Evolutionary conservation across 2,797 vertebrate species (phyloP), one percentile per base, ranked within the genome.

Genomic region (Amphiprion clarkii): DNA sequence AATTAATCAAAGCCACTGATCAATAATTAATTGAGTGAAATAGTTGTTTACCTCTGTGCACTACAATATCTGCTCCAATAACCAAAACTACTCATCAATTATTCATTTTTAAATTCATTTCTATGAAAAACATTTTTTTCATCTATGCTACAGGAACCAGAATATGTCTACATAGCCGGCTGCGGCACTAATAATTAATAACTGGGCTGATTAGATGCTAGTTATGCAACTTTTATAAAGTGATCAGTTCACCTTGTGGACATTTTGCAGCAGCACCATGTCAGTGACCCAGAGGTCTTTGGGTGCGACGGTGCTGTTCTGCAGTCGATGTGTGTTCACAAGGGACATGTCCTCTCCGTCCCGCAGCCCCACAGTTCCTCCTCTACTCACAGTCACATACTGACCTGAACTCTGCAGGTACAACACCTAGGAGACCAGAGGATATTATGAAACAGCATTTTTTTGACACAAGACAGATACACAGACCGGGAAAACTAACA

Each of bases 221-320:
- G 2, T 56, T 13, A 25, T 25, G 52, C 16, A 62, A 14, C 14
- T 21, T 61, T 63, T 0, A 36, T 11, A 25, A 63, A 51, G 31
- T 10, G 51, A 79, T 69, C 89, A 95, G 40, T 71, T 65, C 87
- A 97, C 96, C 96, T 96, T 96, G 88, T 96, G 93, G 10, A 95
- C 82, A 40, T 96, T 96, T 86, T 91, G 92, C 77, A 97, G 87
- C 74, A 94, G 88, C 80, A 94, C 95, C 87, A 95, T 60, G 59
- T 95, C 94, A 1, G 96, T 97, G 73, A 96, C 96, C 96, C 96
- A 97, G 27, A 97, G 93, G 89, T 96, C 94, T 89, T 95, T 96
- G 68, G 94, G 92, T 70, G 88, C 87, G 60, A 94, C 93, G 1
- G 92, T 89, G 85, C 94, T 94, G 64, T 95, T 95, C 44, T 89